These are phyloP conservation scores for Malacosoma neustria DNA, from an alignment of 2,888 invertebrate species.

Conservation along the genomic window DNA sequence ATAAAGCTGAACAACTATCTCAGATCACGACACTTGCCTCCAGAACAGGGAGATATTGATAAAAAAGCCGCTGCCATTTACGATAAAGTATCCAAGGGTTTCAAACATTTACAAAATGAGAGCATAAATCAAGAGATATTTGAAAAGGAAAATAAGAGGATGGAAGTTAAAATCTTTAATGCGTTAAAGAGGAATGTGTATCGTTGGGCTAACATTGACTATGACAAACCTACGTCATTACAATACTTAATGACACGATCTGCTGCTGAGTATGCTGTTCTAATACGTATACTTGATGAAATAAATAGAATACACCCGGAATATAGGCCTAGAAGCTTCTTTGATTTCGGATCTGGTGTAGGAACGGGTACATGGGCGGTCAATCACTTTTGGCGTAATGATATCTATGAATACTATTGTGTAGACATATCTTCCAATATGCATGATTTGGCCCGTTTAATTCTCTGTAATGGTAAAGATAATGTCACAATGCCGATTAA, in stretches of 20 bases:
- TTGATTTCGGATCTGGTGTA: slow-evolving; percentile 95
- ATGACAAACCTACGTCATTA: slow-evolving; percentile 77
- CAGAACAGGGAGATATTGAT: slow-evolving; percentile 72
- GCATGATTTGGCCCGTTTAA: slow-evolving; percentile 85
- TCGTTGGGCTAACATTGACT: slow-evolving; percentile 84
- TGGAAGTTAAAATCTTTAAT: slow-evolving; percentile 70
- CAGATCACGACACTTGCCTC: slow-evolving; percentile 76
- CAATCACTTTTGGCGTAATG: slow-evolving; percentile 79
- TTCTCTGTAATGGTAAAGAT: slow-evolving; percentile 80
- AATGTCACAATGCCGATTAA: slow-evolving; percentile 74
- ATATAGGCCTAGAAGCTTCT: slow-evolving; percentile 84
- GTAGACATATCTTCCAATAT: slow-evolving; percentile 88
- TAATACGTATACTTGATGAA: slow-evolving; percentile 83
- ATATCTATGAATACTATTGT: slow-evolving; percentile 87
- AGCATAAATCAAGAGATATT: slow-evolving; percentile 39
- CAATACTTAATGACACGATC: slow-evolving; percentile 83
- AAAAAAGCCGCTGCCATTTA: slow-evolving; percentile 54
- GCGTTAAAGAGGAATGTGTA: slow-evolving; percentile 77
- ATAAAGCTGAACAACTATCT: slow-evolving; percentile 75
- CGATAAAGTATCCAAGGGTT: slow-evolving; percentile 37
- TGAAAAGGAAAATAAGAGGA: slow-evolving; percentile 49
- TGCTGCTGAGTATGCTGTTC: slow-evolving; percentile 83
- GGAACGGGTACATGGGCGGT: slow-evolving; percentile 92
- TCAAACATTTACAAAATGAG: not conserved
- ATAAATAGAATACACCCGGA: slow-evolving; percentile 76